Evolutionary conservation across 2,797 vertebrate genomes (phyloP).

Genomic region (Zalophus californianus): DNA sequence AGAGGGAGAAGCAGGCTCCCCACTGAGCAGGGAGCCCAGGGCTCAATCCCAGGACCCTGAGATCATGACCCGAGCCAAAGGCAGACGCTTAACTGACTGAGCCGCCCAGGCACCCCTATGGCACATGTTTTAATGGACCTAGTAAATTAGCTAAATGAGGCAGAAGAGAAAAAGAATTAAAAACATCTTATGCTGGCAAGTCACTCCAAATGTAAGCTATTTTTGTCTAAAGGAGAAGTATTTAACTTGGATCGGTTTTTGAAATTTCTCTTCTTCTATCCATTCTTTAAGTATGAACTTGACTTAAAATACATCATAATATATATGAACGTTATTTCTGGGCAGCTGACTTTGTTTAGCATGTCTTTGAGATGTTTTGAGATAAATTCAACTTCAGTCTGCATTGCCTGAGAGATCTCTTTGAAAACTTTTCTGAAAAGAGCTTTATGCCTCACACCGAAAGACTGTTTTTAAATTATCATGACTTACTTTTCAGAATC

Average conservation of each 20-base stretch:
- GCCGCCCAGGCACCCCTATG: too few relatives aligned
- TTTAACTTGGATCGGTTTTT: slow-evolving; percentile 1
- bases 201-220: neutral
- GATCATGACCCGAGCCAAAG: too few relatives aligned
- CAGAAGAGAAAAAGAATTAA: neutral
- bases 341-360: neutral
- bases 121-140: neutral
- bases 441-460: neutral
- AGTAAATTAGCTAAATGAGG: neutral
- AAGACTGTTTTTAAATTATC: neutral
- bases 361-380: slow-evolving; percentile 11
- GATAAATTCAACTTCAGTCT: slow-evolving; percentile 53
- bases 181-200: neutral
- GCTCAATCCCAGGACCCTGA: too few relatives aligned
- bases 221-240: neutral
- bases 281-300: neutral
- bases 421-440: neutral
- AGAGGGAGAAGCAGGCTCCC: too few relatives aligned
- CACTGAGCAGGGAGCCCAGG: too few relatives aligned
- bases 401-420: neutral
- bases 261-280: neutral
- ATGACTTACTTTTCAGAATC: neutral
- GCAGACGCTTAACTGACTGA: too few relatives aligned
- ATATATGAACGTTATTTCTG: neutral
- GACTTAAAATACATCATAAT: slow-evolving; percentile 6